These are phyloP conservation scores for Synergus itoensis DNA, from an alignment of 2,888 invertebrate genomes.

Conservation along the genomic window DNA sequence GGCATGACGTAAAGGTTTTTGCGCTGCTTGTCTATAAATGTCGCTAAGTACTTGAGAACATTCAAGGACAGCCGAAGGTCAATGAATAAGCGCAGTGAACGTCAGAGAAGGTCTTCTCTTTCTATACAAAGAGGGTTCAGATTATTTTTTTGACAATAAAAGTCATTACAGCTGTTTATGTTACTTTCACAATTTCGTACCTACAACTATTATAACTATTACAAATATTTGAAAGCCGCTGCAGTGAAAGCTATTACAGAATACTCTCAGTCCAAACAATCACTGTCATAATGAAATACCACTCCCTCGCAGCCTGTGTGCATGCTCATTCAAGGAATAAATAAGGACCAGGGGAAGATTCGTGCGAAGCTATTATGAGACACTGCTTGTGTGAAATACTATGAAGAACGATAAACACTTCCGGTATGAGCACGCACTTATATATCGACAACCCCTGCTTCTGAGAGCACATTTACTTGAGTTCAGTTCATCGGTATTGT, in stretches of 20 bases:
- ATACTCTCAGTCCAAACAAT: conserved; percentile 23
- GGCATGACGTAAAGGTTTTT: conserved; percentile 24
- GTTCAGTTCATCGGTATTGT: conserved; percentile 29
- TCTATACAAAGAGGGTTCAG: not conserved
- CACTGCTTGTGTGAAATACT: conserved; percentile 30
- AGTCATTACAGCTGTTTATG: not conserved
- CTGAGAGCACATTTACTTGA: conserved; percentile 1
- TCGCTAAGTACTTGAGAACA: conserved; percentile 8
- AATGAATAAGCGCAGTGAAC: conserved; percentile 19
- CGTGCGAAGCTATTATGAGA: conserved; percentile 34
- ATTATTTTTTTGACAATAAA: not conserved
- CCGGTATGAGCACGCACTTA: not conserved
- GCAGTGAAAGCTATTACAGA: conserved; percentile 20
- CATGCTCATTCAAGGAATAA: conserved; percentile 37
- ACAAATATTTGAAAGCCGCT: not conserved
- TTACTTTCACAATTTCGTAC: not conserved
- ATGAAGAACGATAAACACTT: conserved; percentile 32
- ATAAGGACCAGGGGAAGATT: conserved; percentile 34
- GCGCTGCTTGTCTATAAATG: not conserved
- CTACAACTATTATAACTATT: not conserved
- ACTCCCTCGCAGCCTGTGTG: conserved; percentile 3
- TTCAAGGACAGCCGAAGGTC: conserved; percentile 35
- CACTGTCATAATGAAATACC: conserved; percentile 32
- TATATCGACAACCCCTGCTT: not conserved
- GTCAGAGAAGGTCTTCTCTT: not conserved